These are phyloP conservation scores for Ridgeia piscesae DNA, from an alignment of 1,140 invertebrate species.

Conservation along the genomic window DNA sequence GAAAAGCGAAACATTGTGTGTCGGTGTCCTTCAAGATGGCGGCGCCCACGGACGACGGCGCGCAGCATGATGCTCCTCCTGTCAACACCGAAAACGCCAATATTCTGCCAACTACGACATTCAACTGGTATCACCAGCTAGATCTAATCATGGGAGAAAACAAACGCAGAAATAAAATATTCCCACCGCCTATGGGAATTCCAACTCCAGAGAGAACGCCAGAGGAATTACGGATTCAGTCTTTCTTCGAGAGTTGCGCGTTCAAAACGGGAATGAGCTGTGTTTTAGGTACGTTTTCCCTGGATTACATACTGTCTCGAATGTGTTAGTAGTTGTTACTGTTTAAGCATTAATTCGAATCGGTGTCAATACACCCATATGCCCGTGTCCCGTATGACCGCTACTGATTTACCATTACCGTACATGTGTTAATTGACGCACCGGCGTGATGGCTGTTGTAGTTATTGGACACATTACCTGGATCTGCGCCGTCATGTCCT, in stretches of 20 bases:
- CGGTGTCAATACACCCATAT: not conserved
- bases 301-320: not conserved
- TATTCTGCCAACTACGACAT: constrained; percentile 1
- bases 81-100: not conserved
- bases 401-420: constrained; percentile 14
- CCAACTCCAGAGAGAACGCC: constrained; percentile 33
- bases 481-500: no score
- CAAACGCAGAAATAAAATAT: not conserved
- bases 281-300: constrained; percentile 72
- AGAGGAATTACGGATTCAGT: constrained; percentile 66
- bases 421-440: not conserved
- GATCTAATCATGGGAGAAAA: constrained; percentile 16
- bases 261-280: constrained; percentile 90
- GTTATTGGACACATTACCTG: not conserved
- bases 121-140: constrained; percentile 9
- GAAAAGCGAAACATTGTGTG: not conserved
- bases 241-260: constrained; percentile 84
- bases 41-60: not conserved
- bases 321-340: not conserved
- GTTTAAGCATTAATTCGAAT: not conserved
- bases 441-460: no score
- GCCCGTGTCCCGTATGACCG: not conserved
- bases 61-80: not conserved
- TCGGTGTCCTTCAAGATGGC: not conserved
- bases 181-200: constrained; percentile 18